Conservation (phyloP, 2,888 invertebrate species). For the Plagodis dolabraria region DNA sequence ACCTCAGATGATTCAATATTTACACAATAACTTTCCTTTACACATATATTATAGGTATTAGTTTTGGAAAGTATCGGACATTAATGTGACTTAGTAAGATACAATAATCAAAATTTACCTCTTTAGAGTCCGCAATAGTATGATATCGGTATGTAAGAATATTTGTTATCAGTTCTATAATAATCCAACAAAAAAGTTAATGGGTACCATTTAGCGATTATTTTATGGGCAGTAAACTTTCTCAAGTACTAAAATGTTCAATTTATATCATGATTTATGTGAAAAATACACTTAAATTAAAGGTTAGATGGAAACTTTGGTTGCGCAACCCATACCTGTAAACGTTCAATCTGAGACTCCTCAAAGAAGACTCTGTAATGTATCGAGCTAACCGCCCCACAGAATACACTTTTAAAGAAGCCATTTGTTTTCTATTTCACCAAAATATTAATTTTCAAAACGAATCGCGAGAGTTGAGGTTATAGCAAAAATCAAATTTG, state of each 20-base stretch:
- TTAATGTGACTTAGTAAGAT: too few relatives aligned
- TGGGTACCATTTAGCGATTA: too few relatives aligned
- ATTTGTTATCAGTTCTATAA: too few relatives aligned
- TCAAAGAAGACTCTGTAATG: conserved; percentile 74
- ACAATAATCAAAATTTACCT: too few relatives aligned
- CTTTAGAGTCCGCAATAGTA: too few relatives aligned
- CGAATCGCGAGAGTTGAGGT: conserved; percentile 51
- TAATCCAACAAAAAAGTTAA: too few relatives aligned
- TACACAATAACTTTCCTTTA: not conserved
- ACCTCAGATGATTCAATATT: conserved; percentile 21
- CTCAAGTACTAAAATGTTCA: too few relatives aligned
- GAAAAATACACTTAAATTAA: conserved; percentile 27
- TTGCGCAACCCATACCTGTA: conserved; percentile 84
- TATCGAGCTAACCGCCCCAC: conserved; percentile 77
- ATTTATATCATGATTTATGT: too few relatives aligned
- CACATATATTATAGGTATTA: too few relatives aligned
- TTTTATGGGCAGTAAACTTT: too few relatives aligned
- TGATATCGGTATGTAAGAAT: too few relatives aligned
- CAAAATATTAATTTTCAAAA: conserved; percentile 17
- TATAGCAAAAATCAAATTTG: conserved; percentile 52
- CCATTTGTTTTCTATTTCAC: conserved; percentile 60
- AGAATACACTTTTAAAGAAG: conserved; percentile 79
- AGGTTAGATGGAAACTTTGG: conserved; percentile 51
- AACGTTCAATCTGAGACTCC: conserved; percentile 66
- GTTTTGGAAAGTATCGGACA: too few relatives aligned